Evolutionary conservation across 2,797 vertebrate species (phyloP), one percentile per base, ranked within the genome.

Genomic region (Australoheros facetus): DNA sequence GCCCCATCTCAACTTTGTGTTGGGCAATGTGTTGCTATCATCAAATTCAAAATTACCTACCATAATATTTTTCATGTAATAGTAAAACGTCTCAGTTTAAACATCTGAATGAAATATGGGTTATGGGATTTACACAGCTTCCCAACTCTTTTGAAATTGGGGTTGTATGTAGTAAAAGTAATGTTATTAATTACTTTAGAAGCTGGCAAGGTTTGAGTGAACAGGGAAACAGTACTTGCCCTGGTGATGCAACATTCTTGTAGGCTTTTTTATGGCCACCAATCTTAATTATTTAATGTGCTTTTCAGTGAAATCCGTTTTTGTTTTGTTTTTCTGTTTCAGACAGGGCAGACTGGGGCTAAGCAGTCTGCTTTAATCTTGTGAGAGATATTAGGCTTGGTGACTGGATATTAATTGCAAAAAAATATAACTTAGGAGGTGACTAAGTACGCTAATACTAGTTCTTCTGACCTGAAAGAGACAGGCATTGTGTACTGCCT

Each of bases 31-130:
- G 32, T 39, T 21, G 58, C 58, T 21, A 10, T 60, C 32, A 37
- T 60, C 32, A 21, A 8, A 60, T 60, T 60, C 11, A 60, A 60
- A 60, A 39, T 34, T 34, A 34, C 4, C 34, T 9, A 26, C 26
- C 26, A 3, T 26, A 32, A 2, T 34, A 60, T 14, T 37, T 39
- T 39, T 60, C 3, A 60, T 7, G 32, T 34, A 60, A 60, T 39
- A 37, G 12, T 37, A 0, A 9, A 34, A 34, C 8, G 7, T 8
- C 7, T 8, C 7, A 9, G 7, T 9, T 34, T 34, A 9, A 0
- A 39, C 9, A 39, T 39, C 2, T 39, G 37, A 60, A 2, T 37
- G 37, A 0, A 37, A 37, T 59, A 37, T 32, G 28, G 9, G 28
- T 58, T 32, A 28, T 28, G 28, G 28, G 4, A 5, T 59, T 59